A percentile compares a stretch with the other conserved stretches of the same genome.
Conservation (phyloP, 2,888 invertebrate genomes). For the Aphelenchoides bicaudatus region DNA sequence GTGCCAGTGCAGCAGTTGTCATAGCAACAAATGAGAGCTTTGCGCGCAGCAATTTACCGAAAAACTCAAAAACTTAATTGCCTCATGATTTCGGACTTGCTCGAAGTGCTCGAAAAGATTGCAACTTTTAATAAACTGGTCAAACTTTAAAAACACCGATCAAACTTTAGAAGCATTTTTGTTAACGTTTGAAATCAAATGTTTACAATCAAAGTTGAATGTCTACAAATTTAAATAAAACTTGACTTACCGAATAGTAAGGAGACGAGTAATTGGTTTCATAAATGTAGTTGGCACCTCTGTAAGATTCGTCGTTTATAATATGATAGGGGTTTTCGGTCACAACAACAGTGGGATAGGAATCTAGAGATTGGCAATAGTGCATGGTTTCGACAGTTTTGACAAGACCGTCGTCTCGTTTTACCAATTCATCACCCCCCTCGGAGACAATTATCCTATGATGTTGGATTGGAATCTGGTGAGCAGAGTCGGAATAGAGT, state of each 20-base stretch:
- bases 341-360: slow-evolving; percentile 14
- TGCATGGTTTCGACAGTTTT: background rate
- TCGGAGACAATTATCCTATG: slow-evolving; percentile 5
- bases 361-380: slow-evolving; percentile 2
- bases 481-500: background rate
- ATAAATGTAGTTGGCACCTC: slow-evolving; percentile 11
- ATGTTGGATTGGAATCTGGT: background rate
- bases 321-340: background rate
- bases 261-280: slow-evolving; percentile 20
- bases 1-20: no score
- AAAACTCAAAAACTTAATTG: no score
- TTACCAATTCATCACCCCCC: background rate
- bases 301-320: slow-evolving; percentile 7
- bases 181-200: no score
- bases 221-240: no score
- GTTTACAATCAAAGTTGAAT: no score
- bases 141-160: no score
- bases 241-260: slow-evolving; percentile 27
- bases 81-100: no score
- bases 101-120: no score
- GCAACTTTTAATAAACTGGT: no score
- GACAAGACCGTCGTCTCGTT: background rate
- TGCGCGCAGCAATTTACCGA: no score
- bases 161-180: no score
- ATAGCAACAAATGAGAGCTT: no score